Conservation (phyloP, 1,140 invertebrate genomes). For the Lerema accius region DNA sequence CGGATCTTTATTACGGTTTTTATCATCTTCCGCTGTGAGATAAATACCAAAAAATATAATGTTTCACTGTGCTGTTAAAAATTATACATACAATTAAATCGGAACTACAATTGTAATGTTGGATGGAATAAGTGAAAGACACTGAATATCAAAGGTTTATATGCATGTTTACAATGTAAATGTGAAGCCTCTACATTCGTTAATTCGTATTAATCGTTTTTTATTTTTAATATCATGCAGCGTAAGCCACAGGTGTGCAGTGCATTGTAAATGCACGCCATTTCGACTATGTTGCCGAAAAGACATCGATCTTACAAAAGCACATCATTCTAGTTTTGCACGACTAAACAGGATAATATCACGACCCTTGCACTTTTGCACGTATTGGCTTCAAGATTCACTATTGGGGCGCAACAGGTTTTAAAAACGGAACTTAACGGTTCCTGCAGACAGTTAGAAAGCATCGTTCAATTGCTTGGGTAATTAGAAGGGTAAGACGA, state of each 20-base stretch:
- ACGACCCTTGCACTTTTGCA: slow-evolving; percentile 74
- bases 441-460: slow-evolving; percentile 65
- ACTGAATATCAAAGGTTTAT: slow-evolving; percentile 2
- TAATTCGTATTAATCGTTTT: too few relatives aligned
- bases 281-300: slow-evolving; percentile 17
- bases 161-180: not conserved
- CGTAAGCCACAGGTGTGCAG: too few relatives aligned
- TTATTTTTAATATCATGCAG: not conserved
- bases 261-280: too few relatives aligned
- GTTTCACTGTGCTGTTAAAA: not conserved
- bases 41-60: not conserved
- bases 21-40: not conserved
- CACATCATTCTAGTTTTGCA: slow-evolving; percentile 68
- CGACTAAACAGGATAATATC: slow-evolving; percentile 63
- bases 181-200: too few relatives aligned
- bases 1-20: not conserved
- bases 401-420: slow-evolving; percentile 63
- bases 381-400: slow-evolving; percentile 60
- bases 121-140: not conserved
- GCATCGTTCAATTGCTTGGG: slow-evolving; percentile 51
- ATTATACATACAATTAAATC: not conserved
- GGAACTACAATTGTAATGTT: not conserved
- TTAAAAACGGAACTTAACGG: slow-evolving; percentile 77
- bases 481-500: slow-evolving; percentile 74
- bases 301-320: too few relatives aligned